Percentiles rank a stretch among this genome's conserved stretches.
Evolutionary conservation across 2,797 vertebrate species (phyloP).

Genomic region (Neostethus bicornis): DNA sequence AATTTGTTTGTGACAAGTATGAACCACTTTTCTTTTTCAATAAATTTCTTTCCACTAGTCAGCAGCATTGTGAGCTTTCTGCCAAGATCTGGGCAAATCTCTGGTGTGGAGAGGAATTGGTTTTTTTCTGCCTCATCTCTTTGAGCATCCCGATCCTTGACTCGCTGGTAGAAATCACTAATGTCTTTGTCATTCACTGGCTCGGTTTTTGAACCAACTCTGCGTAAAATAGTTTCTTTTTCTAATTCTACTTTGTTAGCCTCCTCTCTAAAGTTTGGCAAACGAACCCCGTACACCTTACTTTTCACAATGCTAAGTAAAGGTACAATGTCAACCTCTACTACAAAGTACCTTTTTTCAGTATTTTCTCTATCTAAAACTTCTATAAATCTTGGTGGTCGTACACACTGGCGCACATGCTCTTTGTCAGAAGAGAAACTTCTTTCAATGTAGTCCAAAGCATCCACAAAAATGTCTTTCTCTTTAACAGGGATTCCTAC

Average conservation of each 20-base stretch:
- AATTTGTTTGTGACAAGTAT: slow-evolving; percentile 85
- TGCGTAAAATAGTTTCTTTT: slow-evolving; percentile 66
- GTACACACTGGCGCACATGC: slow-evolving; percentile 78
- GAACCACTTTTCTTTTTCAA: slow-evolving; percentile 81
- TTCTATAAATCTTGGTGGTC: slow-evolving; percentile 82
- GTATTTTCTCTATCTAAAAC: slow-evolving; percentile 72
- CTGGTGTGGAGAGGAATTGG: slow-evolving; percentile 29
- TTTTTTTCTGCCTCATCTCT: slow-evolving; percentile 79
- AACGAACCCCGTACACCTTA: slow-evolving; percentile 69
- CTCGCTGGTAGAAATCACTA: slow-evolving; percentile 68
- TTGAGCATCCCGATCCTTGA: slow-evolving; percentile 70
- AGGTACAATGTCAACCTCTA: slow-evolving; percentile 85
- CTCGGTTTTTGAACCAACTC: slow-evolving; percentile 82
- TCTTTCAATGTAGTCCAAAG: slow-evolving; percentile 79
- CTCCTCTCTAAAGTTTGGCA: slow-evolving; percentile 81
- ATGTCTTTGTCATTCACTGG: slow-evolving; percentile 63
- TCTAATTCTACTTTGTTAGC: slow-evolving; percentile 73
- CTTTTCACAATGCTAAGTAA: slow-evolving; percentile 64
- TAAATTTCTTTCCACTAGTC: slow-evolving; percentile 81
- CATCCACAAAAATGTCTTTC: slow-evolving; percentile 78
- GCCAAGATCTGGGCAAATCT: slow-evolving; percentile 72
- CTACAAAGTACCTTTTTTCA: slow-evolving; percentile 78
- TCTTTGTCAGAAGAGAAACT: slow-evolving; percentile 71
- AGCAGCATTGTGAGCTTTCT: slow-evolving; percentile 80
- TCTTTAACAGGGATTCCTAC: slow-evolving; percentile 75